Conservation (phyloP, 2,113 vertebrate genomes). For the Elgaria multicarinata region DNA sequence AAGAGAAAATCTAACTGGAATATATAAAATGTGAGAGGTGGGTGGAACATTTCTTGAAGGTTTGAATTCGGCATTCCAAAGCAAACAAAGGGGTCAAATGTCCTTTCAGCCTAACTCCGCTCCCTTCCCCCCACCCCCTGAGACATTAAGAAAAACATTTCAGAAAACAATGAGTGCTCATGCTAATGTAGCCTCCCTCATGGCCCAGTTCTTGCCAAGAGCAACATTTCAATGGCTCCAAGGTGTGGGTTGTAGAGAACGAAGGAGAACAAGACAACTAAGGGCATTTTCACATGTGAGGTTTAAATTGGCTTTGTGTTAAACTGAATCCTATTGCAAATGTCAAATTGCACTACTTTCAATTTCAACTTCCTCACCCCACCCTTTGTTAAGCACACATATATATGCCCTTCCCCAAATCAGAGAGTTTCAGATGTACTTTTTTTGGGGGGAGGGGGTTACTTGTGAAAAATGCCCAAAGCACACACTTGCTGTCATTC, state of each 20-base stretch:
- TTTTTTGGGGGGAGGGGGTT: background rate
- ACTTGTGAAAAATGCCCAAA: constrained; percentile 24
- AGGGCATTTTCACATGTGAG: constrained; percentile 8
- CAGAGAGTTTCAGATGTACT: background rate
- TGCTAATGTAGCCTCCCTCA: constrained; percentile 75
- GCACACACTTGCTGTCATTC: constrained; percentile 70
- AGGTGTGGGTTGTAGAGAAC: constrained; percentile 49
- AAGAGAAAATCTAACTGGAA: constrained; percentile 66
- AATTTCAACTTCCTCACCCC: background rate
- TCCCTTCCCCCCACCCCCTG: constrained; percentile 43
- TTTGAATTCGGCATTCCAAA: constrained; percentile 73
- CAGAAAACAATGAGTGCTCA: constrained; percentile 73
- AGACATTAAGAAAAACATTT: constrained; percentile 76
- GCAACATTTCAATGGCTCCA: constrained; percentile 74
- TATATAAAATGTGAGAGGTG: constrained; percentile 70
- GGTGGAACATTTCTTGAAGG: constrained; percentile 74
- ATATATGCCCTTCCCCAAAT: background rate
- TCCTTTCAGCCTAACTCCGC: constrained; percentile 72
- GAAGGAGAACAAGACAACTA: constrained; percentile 54
- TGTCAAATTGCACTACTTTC: background rate
- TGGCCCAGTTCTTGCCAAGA: constrained; percentile 72
- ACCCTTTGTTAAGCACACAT: background rate
- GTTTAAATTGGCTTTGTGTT: background rate
- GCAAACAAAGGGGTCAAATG: constrained; percentile 74
- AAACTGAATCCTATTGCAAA: background rate